phyloP scores from a whole-genome alignment of 1,140 invertebrate genomes.

The Nasonia giraulti region DNA sequence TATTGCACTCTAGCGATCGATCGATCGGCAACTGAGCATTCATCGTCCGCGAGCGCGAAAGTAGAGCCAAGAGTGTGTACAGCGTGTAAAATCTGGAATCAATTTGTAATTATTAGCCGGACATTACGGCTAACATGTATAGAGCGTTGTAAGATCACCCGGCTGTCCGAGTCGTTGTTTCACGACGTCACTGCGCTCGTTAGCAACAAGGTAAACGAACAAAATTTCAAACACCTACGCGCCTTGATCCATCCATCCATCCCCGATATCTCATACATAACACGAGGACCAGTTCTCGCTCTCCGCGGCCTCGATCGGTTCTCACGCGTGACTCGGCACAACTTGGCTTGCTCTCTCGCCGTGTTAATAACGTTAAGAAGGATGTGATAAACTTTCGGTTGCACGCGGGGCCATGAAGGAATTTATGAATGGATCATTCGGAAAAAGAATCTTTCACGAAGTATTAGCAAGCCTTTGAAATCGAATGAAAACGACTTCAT shows the following conservation, averaged over 20 bases:
- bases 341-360: constrained; percentile 55
- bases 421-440: constrained; percentile 15
- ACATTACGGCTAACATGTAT: constrained; percentile 8
- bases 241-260: background rate
- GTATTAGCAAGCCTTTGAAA: background rate
- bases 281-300: constrained; percentile 5
- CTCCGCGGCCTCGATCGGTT: constrained; percentile 43
- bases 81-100: constrained; percentile 6
- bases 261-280: background rate
- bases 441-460: too few relatives aligned
- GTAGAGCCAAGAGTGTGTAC: background rate
- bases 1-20: too few relatives aligned
- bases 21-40: background rate
- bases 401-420: background rate
- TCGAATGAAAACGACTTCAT: background rate
- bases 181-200: constrained; percentile 7
- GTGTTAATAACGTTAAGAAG: constrained; percentile 69
- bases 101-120: constrained; percentile 44
- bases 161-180: constrained; percentile 40
- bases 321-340: constrained; percentile 65
- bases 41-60: background rate
- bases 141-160: constrained; percentile 41
- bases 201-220: constrained; percentile 41
- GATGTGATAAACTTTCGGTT: constrained; percentile 31
- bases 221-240: constrained; percentile 48